Evolutionary conservation across 2,888 invertebrate genomes (phyloP), one percentile per base, ranked within the genome.

Genomic region (Ditula angustiorana): DNA sequence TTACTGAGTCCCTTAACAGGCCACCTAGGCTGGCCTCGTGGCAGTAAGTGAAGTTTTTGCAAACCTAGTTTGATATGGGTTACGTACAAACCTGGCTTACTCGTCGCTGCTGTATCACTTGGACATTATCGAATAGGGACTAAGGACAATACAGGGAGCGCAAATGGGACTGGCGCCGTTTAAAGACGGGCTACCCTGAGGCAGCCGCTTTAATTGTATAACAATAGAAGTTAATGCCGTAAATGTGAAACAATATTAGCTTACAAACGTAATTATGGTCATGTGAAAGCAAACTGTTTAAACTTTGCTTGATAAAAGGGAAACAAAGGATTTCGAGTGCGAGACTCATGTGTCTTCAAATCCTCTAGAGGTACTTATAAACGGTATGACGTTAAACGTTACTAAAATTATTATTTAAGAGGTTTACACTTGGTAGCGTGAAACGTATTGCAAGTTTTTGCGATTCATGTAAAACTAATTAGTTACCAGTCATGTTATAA

Each of bases 211-310:
- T 64, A 59, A 64, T 64, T 64, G 47, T 59, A 59, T 52, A 53
- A 64, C 64, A 64, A 64, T 59, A 64, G 64, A 53, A 23, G 52
- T 58, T 58, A 64, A 64, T 64, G 53, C 53, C 63, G 57, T 63
- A 64, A 64, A 64, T 44, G 64, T 59, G 53, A 11, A 59, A 64
- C 64, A 64, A 53, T 64, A 64, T 59, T 59, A 64, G 50, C 63
- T 57, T 58, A 57, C 56, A 33, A 57, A 30, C 57, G 35, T 64
- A 64, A 53, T 59, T 64, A 59, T 53, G 64, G 59, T 53, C 53
- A 33, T 59, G 28, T 23, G 47, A 53, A 53, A 64, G 44, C 53
- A 53, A 23, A 37, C 64, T 47, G 52, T 59, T 47, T 37, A 44
- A 62, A 50, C 55, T 33, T n/a, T n/a, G 19, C 7, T 44, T 24